Evolutionary conservation across 2,797 vertebrate species (phyloP).

Genomic region (Melanitta fusca): DNA sequence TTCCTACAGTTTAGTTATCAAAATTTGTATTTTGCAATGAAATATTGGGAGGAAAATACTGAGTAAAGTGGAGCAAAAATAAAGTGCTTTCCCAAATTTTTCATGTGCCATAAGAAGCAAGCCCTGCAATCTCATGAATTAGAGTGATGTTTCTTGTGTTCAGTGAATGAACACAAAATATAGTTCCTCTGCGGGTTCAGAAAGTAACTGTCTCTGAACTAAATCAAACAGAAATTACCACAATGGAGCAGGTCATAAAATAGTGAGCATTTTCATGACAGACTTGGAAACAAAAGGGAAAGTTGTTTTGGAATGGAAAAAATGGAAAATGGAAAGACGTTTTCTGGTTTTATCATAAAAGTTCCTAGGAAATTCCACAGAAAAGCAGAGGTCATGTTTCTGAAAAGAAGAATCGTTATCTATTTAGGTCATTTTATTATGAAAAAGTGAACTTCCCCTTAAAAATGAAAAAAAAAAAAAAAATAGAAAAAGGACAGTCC

Average conservation of each 20-base stretch:
- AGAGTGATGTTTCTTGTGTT: background rate
- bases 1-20: background rate
- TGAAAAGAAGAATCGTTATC: background rate
- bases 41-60: background rate
- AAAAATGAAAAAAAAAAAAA: background rate
- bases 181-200: background rate
- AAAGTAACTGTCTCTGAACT: background rate
- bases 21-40: background rate
- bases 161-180: background rate
- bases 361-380: background rate
- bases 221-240: constrained; percentile 23
- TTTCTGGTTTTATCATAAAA: background rate
- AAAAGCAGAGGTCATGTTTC: background rate
- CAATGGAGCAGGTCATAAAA: background rate
- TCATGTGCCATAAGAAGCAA: background rate
- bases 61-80: background rate
- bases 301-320: too few relatives aligned
- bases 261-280: background rate
- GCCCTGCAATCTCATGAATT: background rate
- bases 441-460: background rate
- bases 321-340: too few relatives aligned
- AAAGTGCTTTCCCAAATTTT: background rate
- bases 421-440: background rate
- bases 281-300: background rate
- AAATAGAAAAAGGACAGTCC: background rate